A percentile compares a stretch with the other conserved stretches of the same genome.
phyloP scores from a whole-genome alignment of 2,888 invertebrate species.

The Rhagophthalmus giganteus region DNA sequence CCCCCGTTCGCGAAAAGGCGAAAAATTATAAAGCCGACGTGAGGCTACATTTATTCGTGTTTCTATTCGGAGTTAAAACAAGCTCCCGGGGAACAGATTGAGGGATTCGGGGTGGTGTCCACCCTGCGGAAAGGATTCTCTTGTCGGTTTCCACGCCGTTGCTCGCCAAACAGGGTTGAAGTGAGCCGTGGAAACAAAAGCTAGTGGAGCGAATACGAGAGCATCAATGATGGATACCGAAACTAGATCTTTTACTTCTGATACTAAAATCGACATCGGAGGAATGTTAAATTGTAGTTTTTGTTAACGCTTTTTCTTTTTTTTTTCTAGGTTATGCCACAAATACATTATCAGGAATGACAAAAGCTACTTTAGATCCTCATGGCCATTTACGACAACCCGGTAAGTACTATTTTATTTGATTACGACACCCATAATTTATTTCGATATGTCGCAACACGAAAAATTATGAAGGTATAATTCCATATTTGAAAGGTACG shows the following conservation, averaged over 20 bases:
- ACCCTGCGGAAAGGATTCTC: slow-evolving; percentile 55
- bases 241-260: slow-evolving; percentile 26
- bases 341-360: slow-evolving; percentile 77
- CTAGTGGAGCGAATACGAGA: slow-evolving; percentile 45
- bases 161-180: slow-evolving; percentile 50
- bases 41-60: slow-evolving; percentile 18
- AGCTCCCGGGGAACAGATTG: slow-evolving; percentile 18
- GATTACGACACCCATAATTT: too few relatives aligned
- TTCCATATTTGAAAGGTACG: too few relatives aligned
- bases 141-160: slow-evolving; percentile 54
- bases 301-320: slow-evolving; percentile 36
- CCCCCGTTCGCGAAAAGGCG: not conserved
- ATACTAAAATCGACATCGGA: slow-evolving; percentile 14
- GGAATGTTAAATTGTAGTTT: slow-evolving; percentile 23
- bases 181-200: slow-evolving; percentile 53
- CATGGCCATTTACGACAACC: slow-evolving; percentile 89
- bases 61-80: slow-evolving; percentile 23
- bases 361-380: slow-evolving; percentile 82
- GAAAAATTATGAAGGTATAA: too few relatives aligned
- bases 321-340: slow-evolving; percentile 80
- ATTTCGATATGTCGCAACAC: too few relatives aligned
- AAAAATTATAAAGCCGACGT: not conserved
- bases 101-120: slow-evolving; percentile 32
- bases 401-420: slow-evolving; percentile 61
- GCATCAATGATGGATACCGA: slow-evolving; percentile 29